Percentiles rank a stretch among this genome's conserved stretches.
Conservation (phyloP, 1,140 invertebrate genomes). For the Temnothorax nylanderi region DNA sequence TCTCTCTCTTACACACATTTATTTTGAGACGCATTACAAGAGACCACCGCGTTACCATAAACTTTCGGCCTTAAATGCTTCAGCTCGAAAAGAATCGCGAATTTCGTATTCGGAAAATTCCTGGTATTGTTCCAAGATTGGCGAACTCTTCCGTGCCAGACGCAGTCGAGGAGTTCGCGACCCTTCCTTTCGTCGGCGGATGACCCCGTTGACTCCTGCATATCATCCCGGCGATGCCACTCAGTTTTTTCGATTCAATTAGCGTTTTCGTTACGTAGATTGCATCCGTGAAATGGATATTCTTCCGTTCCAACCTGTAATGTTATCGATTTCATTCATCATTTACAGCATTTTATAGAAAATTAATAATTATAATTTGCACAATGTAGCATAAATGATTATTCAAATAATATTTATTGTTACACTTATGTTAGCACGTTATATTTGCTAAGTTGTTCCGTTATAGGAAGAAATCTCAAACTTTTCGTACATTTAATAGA, state of each 20-base stretch:
- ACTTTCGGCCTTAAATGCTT: constrained; percentile 46
- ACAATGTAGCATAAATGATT: not conserved
- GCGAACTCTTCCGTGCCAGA: constrained; percentile 66
- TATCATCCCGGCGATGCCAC: constrained; percentile 49
- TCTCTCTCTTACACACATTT: not conserved
- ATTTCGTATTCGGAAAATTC: constrained; percentile 41
- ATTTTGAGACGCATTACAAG: constrained; percentile 8
- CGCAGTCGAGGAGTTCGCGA: constrained; percentile 72
- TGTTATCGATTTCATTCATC: not conserved
- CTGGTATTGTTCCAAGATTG: constrained; percentile 72
- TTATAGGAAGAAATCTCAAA: not conserved
- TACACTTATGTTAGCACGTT: not conserved
- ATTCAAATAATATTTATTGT: not conserved
- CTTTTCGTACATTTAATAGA: not conserved
- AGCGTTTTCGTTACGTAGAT: not conserved
- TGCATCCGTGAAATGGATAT: not conserved
- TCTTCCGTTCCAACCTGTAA: not conserved
- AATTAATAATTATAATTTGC: not conserved
- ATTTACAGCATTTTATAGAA: not conserved
- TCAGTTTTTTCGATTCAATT: constrained; percentile 27
- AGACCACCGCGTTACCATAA: constrained; percentile 44
- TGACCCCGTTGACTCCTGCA: constrained; percentile 63
- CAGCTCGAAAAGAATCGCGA: constrained; percentile 37
- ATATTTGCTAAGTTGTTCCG: not conserved
- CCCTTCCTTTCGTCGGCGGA: constrained; percentile 54